Percentiles rank a stretch among this genome's conserved stretches.
phyloP scores from a whole-genome alignment of 2,797 vertebrate genomes.

The Sebastes wilsoni region DNA sequence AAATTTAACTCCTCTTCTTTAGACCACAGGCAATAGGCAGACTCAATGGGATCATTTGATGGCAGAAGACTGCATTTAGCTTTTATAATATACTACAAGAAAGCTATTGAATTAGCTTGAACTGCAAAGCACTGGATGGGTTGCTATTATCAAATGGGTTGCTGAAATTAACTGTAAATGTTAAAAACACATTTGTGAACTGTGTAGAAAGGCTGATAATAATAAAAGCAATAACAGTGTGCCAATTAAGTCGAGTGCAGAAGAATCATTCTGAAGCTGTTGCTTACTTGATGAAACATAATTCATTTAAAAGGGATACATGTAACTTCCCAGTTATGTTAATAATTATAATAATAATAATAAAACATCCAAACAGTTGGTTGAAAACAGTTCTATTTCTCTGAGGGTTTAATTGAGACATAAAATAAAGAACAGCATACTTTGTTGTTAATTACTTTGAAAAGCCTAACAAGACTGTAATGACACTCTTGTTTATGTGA shows the following conservation, averaged over 20 bases:
- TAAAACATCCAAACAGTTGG: not conserved
- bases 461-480: slow-evolving; percentile 16
- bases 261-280: not conserved
- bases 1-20: slow-evolving; percentile 42
- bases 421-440: not conserved
- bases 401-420: not conserved
- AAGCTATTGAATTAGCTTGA: slow-evolving; percentile 39
- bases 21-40: slow-evolving; percentile 17
- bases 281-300: slow-evolving; percentile 5
- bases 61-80: slow-evolving; percentile 9
- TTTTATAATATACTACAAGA: slow-evolving; percentile 24
- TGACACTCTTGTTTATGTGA: slow-evolving; percentile 2
- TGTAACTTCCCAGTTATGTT: not conserved
- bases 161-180: slow-evolving; percentile 35
- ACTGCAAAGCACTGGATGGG: not conserved
- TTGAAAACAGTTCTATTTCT: not conserved
- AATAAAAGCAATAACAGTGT: slow-evolving; percentile 29
- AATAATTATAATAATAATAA: not conserved
- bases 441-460: slow-evolving; percentile 8
- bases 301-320: slow-evolving; percentile 6
- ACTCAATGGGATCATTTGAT: slow-evolving; percentile 28
- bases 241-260: slow-evolving; percentile 33
- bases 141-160: slow-evolving; percentile 17
- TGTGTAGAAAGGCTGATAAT: slow-evolving; percentile 3
- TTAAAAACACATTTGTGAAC: slow-evolving; percentile 39